These are phyloP conservation scores for Bombus affinis DNA, from an alignment of 1,140 invertebrate species.

Conservation along the genomic window DNA sequence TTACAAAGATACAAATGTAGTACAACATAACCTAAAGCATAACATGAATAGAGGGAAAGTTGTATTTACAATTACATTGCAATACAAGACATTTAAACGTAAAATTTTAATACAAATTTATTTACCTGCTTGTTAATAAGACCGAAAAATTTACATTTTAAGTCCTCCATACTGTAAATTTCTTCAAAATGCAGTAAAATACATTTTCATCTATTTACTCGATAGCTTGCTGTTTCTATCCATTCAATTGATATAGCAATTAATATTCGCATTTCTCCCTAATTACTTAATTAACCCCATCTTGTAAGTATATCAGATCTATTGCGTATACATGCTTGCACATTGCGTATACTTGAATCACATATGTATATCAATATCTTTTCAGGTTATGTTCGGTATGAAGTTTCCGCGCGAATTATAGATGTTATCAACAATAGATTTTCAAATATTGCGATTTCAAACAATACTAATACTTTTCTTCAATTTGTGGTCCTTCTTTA, in stretches of 20 bases:
- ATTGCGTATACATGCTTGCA: background rate
- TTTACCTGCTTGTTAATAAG: slow-evolving; percentile 78
- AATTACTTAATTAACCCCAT: slow-evolving; percentile 32
- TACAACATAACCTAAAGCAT: slow-evolving; percentile 23
- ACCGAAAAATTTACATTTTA: slow-evolving; percentile 78
- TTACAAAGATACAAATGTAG: background rate
- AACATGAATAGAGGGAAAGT: background rate
- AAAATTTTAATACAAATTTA: background rate
- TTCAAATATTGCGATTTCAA: background rate
- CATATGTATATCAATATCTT: slow-evolving; percentile 25
- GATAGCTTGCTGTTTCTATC: background rate
- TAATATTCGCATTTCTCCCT: background rate
- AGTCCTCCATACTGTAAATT: slow-evolving; percentile 75
- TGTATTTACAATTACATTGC: background rate
- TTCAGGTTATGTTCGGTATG: slow-evolving; percentile 20
- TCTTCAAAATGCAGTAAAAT: slow-evolving; percentile 13
- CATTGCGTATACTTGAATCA: background rate
- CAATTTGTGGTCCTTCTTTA: background rate
- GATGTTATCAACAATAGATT: background rate
- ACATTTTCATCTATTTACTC: slow-evolving; percentile 56
- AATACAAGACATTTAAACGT: background rate
- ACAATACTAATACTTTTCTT: no score
- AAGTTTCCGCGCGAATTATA: slow-evolving; percentile 7
- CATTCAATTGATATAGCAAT: background rate
- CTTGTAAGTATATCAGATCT: background rate